Evolutionary conservation across 2,888 invertebrate genomes (phyloP), one percentile per base, ranked within the genome.

Genomic region (Drosophila subsilvestris): DNA sequence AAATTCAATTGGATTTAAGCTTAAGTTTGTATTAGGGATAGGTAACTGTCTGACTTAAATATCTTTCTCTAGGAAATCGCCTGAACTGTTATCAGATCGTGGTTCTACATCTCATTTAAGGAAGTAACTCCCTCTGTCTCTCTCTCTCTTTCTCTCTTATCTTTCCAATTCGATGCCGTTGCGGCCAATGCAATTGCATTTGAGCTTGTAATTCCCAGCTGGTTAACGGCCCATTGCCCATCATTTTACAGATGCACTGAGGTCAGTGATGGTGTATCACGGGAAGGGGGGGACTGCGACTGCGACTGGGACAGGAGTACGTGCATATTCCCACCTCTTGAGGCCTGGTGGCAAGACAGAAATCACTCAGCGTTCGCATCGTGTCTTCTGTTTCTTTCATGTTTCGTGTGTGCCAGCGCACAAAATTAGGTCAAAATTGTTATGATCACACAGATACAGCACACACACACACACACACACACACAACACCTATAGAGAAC

Each of bases 381-480:
- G 65, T 66, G 74, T 80, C 71, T 76, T 69, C 77, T 84, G 56
- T 75, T 68, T 77, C 84, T 78, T 77, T 78, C 58, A 66, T 78
- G 75, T 80, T 79, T 74, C 83, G 74, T 76, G 66, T 59, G 68
- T 59, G 74, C 61, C 65, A 76, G 75, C 76, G 74, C 67, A 70
- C 72, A 79, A 85, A 89, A 89, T 90, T 90, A 54, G 89, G 89
- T 89, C 89, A 89, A 88, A 90, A 87, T 88, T 90, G 82, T 90
- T 90, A 88, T 90, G 90, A 90, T 90, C 86, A 77, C 74, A 78
- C 61, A 67, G 44, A 63, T 47, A 67, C 51, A 63, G 57, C 59
- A 66, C 27, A 75, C 56, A 74, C 47, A 62, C 57, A 69, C 62
- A 47, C 59, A 57, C 27, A 17, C 44, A 29, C 29, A 59, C 58